Percentiles rank a stretch among this genome's conserved stretches.
phyloP scores from a whole-genome alignment of 1,140 invertebrate species.

The Aphelinus certus region DNA sequence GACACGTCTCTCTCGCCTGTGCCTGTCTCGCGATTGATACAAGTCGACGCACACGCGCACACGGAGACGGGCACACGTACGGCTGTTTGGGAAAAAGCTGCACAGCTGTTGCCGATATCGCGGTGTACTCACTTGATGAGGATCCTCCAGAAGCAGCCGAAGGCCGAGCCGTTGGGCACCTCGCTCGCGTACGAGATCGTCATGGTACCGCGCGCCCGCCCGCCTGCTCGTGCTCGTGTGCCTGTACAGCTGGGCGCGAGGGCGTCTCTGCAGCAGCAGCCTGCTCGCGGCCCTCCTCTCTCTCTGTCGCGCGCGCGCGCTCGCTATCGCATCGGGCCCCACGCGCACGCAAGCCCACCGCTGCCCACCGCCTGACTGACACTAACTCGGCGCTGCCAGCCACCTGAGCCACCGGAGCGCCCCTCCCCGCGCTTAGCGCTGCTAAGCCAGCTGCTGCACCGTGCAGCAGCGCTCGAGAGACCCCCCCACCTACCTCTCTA shows the following conservation, averaged over 20 bases:
- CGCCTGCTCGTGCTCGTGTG: neutral
- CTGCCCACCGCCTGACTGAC: constrained; percentile 30
- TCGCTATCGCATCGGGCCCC: neutral
- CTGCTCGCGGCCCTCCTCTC: neutral
- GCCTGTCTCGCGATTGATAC: no score
- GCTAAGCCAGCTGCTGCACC: neutral
- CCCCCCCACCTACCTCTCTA: neutral
- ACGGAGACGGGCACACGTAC: neutral
- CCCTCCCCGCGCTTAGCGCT: no score
- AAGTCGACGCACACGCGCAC: no score
- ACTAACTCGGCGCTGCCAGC: constrained; percentile 20
- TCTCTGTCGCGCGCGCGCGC: neutral
- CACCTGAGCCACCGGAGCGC: neutral
- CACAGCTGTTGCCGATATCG: neutral
- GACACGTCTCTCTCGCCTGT: no score
- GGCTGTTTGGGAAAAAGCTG: no score
- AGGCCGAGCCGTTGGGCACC: constrained; percentile 89
- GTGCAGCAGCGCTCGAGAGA: neutral
- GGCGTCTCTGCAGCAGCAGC: neutral
- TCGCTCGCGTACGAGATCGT: constrained; percentile 88
- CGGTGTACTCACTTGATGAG: constrained; percentile 78
- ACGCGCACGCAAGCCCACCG: constrained; percentile 21
- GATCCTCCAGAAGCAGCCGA: constrained; percentile 90
- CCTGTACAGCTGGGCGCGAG: neutral
- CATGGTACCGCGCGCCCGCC: constrained; percentile 64